Percentiles rank a stretch among this genome's conserved stretches.
phyloP scores from a whole-genome alignment of 2,797 vertebrate species.

The Enteromius thamalakanensis region DNA sequence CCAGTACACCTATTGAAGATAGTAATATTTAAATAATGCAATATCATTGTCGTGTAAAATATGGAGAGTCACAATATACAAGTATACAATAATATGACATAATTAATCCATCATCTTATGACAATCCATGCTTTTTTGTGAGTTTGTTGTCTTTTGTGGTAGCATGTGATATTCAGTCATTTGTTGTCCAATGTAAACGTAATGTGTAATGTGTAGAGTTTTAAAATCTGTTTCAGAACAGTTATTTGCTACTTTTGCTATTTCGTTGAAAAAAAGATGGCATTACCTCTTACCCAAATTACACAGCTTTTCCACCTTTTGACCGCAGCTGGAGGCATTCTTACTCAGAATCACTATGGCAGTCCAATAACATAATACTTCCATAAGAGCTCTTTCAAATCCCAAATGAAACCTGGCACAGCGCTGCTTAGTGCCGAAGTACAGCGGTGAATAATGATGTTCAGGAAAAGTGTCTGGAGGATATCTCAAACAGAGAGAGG shows the following conservation, averaged over 20 bases:
- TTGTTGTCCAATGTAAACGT: neutral
- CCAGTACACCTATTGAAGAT: no score
- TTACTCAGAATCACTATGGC: neutral
- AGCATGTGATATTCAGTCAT: no score
- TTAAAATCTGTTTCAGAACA: neutral
- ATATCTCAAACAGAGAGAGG: constrained; percentile 22
- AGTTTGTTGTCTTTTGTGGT: no score
- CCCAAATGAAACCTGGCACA: constrained; percentile 7
- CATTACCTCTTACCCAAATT: constrained; percentile 10
- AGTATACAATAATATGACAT: no score
- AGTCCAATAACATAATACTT: constrained; percentile 10
- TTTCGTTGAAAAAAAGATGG: neutral
- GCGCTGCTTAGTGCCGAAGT: constrained; percentile 28
- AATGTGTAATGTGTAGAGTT: neutral
- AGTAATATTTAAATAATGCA: no score
- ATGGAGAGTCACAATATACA: no score
- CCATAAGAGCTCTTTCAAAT: constrained; percentile 3
- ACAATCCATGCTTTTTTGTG: no score
- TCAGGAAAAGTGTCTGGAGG: constrained; percentile 33
- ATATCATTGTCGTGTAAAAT: no score
- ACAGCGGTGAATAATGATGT: constrained; percentile 34
- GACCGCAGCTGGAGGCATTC: neutral
- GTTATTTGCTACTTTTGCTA: neutral
- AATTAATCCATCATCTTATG: neutral
- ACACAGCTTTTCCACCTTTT: constrained; percentile 17